phyloP scores from a whole-genome alignment of 2,888 invertebrate genomes.

The Polymixis lichenea region DNA sequence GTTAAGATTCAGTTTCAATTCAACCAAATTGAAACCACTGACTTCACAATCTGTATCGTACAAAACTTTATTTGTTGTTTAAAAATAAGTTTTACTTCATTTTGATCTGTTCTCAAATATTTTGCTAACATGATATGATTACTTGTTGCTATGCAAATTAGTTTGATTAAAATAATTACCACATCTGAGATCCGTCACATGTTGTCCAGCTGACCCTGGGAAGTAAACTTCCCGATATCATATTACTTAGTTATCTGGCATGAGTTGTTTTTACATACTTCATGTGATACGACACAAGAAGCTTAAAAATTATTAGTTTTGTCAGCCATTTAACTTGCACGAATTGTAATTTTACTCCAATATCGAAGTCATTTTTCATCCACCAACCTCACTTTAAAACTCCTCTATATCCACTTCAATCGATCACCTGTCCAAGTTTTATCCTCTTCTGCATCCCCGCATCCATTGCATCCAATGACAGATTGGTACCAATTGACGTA shows the following conservation, averaged over 20 bases:
- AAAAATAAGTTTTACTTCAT: background rate
- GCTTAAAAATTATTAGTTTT: no score
- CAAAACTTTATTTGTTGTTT: background rate
- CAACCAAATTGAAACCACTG: constrained; percentile 13
- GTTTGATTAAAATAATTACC: no score
- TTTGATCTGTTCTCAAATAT: background rate
- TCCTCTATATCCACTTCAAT: constrained; percentile 31
- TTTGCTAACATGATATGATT: background rate
- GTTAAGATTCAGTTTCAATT: constrained; percentile 13
- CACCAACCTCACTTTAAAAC: constrained; percentile 15
- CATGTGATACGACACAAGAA: background rate
- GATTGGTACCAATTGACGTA: constrained; percentile 52
- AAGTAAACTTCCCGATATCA: no score
- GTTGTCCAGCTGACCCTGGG: no score
- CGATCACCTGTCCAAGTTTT: constrained; percentile 42
- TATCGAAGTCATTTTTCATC: constrained; percentile 13
- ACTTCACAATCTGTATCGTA: background rate
- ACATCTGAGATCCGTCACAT: no score
- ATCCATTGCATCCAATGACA: constrained; percentile 54
- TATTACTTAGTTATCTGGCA: no score
- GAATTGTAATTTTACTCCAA: constrained; percentile 4
- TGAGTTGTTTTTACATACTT: background rate
- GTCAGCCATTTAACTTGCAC: background rate
- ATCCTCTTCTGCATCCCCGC: constrained; percentile 29
- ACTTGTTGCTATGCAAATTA: background rate